Percentiles rank a stretch among this genome's conserved stretches.
Evolutionary conservation across 2,888 invertebrate genomes (phyloP).

Genomic region (Cremastobaeus sp.): DNA sequence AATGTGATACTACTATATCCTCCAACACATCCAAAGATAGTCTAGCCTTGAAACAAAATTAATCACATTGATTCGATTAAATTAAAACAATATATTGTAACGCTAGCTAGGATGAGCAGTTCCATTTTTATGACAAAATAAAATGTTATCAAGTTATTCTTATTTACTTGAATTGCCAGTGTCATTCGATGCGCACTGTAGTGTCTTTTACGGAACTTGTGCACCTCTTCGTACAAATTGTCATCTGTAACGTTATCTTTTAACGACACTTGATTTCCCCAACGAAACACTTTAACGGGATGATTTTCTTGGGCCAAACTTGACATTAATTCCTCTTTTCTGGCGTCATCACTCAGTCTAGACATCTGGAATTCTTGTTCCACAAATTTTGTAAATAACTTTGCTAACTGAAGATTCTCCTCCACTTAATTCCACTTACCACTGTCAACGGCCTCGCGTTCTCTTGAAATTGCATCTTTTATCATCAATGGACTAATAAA

Average conservation of each 20-base stretch:
- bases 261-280: constrained; percentile 90
- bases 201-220: constrained; percentile 86
- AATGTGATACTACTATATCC: constrained; percentile 82
- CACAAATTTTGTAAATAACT: not conserved
- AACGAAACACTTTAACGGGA: constrained; percentile 89
- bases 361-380: constrained; percentile 89
- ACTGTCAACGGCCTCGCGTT: constrained; percentile 92
- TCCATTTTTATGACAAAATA: no score
- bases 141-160: no score
- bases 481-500: constrained; percentile 92
- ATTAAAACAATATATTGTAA: no score
- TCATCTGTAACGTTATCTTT: constrained; percentile 84
- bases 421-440: constrained; percentile 78
- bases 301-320: constrained; percentile 84
- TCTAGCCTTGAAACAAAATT: constrained; percentile 77
- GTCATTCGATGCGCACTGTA: constrained; percentile 95
- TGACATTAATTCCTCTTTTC: constrained; percentile 88
- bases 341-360: constrained; percentile 85
- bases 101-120: no score
- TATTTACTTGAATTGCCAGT: constrained; percentile 87
- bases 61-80: no score
- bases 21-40: constrained; percentile 83
- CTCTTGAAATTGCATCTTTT: constrained; percentile 90
- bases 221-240: constrained; percentile 84
- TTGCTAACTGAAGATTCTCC: not conserved